phyloP scores from a whole-genome alignment of 2,797 vertebrate genomes.

The Ara ararauna region DNA sequence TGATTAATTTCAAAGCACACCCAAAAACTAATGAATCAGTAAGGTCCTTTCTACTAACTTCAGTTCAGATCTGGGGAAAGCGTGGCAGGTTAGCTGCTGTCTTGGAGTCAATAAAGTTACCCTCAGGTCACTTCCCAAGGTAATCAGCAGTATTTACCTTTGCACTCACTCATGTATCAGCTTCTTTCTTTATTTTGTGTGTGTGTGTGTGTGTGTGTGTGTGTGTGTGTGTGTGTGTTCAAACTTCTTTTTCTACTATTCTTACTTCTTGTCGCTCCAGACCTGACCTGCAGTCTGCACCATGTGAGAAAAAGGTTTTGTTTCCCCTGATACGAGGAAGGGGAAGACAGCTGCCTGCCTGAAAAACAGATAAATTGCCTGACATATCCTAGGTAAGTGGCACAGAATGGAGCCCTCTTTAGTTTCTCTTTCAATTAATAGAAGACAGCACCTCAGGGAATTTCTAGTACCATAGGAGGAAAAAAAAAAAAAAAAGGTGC shows the following conservation, averaged over 20 bases:
- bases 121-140: background rate
- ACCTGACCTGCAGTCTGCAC: background rate
- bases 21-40: background rate
- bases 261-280: background rate
- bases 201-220: too few species aligned
- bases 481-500: background rate
- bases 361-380: constrained; percentile 33
- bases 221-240: too few species aligned
- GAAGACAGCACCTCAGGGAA: background rate
- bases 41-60: background rate
- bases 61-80: background rate
- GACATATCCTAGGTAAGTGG: background rate
- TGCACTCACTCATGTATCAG: background rate
- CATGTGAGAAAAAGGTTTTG: background rate
- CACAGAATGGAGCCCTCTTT: background rate
- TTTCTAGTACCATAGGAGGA: background rate
- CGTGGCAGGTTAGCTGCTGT: background rate
- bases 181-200: background rate
- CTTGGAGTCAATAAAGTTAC: background rate
- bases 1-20: background rate
- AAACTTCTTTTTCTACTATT: background rate
- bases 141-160: background rate
- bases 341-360: background rate
- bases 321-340: background rate
- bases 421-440: constrained; percentile 49